These are phyloP conservation scores for Euplexia lucipara DNA, from an alignment of 2,888 invertebrate species.

Conservation along the genomic window DNA sequence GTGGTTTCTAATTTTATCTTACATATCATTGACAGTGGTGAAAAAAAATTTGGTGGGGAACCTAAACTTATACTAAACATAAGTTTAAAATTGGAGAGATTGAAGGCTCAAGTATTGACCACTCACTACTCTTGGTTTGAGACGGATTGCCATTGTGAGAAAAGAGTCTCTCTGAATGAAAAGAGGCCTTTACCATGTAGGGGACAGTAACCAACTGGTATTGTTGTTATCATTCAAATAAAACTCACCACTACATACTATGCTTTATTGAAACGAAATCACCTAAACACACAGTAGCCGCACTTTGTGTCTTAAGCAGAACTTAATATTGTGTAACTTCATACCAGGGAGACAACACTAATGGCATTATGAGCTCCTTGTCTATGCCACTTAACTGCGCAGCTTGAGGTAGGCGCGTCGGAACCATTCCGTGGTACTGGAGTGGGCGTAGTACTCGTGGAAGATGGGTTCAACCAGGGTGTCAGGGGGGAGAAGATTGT, in stretches of 20 bases:
- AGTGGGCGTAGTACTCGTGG: slow-evolving; percentile 94
- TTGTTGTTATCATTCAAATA: slow-evolving; percentile 11
- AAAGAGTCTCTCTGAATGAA: too few relatives aligned
- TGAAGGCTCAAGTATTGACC: too few relatives aligned
- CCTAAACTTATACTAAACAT: too few relatives aligned
- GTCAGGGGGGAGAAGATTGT: slow-evolving; percentile 92
- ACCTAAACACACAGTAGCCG: slow-evolving; percentile 70
- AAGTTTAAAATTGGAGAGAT: too few relatives aligned
- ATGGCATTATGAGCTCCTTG: slow-evolving; percentile 12
- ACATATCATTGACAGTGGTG: too few relatives aligned
- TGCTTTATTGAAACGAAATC: slow-evolving; percentile 58
- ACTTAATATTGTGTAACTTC: slow-evolving; percentile 2
- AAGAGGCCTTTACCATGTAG: too few relatives aligned
- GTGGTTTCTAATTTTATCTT: too few relatives aligned
- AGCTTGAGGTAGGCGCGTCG: slow-evolving; percentile 90
- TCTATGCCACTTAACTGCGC: slow-evolving; percentile 83
- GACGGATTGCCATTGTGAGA: too few relatives aligned
- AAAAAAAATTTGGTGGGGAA: too few relatives aligned
- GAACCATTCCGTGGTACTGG: slow-evolving; percentile 86
- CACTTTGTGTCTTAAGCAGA: slow-evolving; percentile 33
- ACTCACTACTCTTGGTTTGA: too few relatives aligned
- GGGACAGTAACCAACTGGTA: too few relatives aligned
- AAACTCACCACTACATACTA: slow-evolving; percentile 47
- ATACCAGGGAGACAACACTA: slow-evolving; percentile 21
- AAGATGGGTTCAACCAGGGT: slow-evolving; percentile 92